These are phyloP conservation scores for Enoplosus armatus DNA, from an alignment of 2,797 vertebrate genomes.

Conservation along the genomic window DNA sequence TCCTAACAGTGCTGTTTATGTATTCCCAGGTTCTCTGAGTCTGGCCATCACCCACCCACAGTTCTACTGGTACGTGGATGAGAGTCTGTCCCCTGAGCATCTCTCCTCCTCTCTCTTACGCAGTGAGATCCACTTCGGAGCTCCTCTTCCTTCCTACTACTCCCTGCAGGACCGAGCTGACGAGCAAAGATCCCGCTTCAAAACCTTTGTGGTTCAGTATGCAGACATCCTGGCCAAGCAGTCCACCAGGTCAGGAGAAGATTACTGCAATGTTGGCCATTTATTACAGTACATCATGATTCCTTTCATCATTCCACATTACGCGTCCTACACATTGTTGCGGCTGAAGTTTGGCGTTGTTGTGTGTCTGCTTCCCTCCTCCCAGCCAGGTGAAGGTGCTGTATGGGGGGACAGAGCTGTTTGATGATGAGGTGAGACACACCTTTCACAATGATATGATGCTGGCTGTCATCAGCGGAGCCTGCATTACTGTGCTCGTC, in stretches of 20 bases:
- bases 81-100: constrained; percentile 91
- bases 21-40: constrained; percentile 90
- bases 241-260: constrained; percentile 91
- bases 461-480: constrained; percentile 95
- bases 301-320: too few species aligned
- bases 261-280: not conserved
- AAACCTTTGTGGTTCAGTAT: constrained; percentile 95
- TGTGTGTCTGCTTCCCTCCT: constrained; percentile 7
- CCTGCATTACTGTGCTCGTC: constrained; percentile 93
- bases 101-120: constrained; percentile 94
- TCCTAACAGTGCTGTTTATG: constrained; percentile 20
- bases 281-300: not conserved
- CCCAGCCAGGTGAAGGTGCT: constrained; percentile 95
- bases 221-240: constrained; percentile 93
- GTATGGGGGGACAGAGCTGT: constrained; percentile 96
- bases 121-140: constrained; percentile 96
- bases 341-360: not conserved
- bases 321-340: not conserved
- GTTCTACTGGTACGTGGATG: constrained; percentile 99
- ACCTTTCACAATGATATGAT: constrained; percentile 98
- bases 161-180: constrained; percentile 94
- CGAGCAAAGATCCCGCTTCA: constrained; percentile 93
- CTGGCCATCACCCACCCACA: constrained; percentile 98
- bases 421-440: constrained; percentile 96
- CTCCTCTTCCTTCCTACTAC: constrained; percentile 93